Conservation (phyloP, 1,140 invertebrate genomes). For the Drosophila aff. region DNA sequence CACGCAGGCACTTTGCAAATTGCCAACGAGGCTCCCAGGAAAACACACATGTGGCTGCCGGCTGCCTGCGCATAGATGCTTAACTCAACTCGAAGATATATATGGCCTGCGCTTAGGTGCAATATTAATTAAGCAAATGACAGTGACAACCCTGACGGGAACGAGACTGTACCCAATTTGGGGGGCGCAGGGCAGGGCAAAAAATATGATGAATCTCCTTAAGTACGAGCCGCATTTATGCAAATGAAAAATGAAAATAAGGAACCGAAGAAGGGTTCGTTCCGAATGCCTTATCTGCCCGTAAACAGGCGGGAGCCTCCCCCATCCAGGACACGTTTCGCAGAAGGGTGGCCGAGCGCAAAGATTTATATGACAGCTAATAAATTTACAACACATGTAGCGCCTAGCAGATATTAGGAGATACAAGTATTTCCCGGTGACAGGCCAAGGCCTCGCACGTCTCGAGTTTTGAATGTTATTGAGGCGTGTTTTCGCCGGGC, state of each 20-base stretch:
- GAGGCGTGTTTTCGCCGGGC: conserved; percentile 58
- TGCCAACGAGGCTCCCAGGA: conserved; percentile 11
- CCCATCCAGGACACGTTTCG: conserved; percentile 23
- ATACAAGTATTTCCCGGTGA: conserved; percentile 64
- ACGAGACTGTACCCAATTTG: conserved; percentile 45
- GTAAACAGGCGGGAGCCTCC: conserved; percentile 30
- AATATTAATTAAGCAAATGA: conserved; percentile 73
- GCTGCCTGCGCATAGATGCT: conserved; percentile 9
- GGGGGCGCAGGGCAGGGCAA: not conserved
- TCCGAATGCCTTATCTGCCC: conserved; percentile 37
- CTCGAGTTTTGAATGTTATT: conserved; percentile 71
- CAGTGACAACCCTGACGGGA: conserved; percentile 22
- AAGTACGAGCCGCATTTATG: conserved; percentile 65
- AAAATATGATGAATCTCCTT: conserved; percentile 67
- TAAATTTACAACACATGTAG: conserved; percentile 82
- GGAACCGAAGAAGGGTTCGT: conserved; percentile 47
- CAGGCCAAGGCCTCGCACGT: conserved; percentile 53
- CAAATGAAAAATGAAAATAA: conserved; percentile 68
- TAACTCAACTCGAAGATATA: conserved; percentile 14
- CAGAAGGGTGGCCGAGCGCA: conserved; percentile 62
- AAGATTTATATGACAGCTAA: conserved; percentile 84
- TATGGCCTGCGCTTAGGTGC: conserved; percentile 35
- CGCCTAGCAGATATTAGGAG: conserved; percentile 72
- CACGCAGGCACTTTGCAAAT: conserved; percentile 36
- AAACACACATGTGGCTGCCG: conserved; percentile 25